phyloP scores from a whole-genome alignment of 2,113 vertebrate genomes.

The Onychorhynchus coronatus region DNA sequence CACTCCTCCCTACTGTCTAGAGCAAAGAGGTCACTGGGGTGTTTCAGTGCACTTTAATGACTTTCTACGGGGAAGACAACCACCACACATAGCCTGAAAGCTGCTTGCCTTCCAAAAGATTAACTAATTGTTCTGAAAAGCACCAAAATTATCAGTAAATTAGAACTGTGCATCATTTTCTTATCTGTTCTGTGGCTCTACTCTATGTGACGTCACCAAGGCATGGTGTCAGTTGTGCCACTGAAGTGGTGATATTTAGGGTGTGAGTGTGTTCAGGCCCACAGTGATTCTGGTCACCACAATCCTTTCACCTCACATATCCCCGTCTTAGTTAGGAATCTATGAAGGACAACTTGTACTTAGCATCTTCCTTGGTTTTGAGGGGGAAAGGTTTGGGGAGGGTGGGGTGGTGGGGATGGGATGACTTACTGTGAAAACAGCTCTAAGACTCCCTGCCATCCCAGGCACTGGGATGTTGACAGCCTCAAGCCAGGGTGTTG shows the following conservation, averaged over 20 bases:
- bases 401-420: neutral
- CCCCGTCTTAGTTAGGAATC: neutral
- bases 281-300: neutral
- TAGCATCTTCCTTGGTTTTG: neutral
- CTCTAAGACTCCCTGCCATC: too few relatives aligned
- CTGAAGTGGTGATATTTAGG: neutral
- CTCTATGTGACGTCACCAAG: neutral
- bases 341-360: neutral
- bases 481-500: neutral
- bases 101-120: neutral
- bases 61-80: neutral
- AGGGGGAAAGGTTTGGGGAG: neutral
- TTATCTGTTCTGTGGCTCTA: neutral
- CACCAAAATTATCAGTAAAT: neutral
- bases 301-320: neutral
- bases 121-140: neutral
- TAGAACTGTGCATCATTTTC: neutral
- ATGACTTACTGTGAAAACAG: neutral
- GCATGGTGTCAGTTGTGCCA: neutral
- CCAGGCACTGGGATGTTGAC: too few relatives aligned
- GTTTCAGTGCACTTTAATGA: neutral
- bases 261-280: neutral
- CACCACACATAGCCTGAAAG: neutral
- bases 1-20: conserved; percentile 29
- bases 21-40: conserved; percentile 11